These are phyloP conservation scores for Typhlichthys eigenmanni DNA, from an alignment of 2,797 vertebrate species.

Conservation along the genomic window DNA sequence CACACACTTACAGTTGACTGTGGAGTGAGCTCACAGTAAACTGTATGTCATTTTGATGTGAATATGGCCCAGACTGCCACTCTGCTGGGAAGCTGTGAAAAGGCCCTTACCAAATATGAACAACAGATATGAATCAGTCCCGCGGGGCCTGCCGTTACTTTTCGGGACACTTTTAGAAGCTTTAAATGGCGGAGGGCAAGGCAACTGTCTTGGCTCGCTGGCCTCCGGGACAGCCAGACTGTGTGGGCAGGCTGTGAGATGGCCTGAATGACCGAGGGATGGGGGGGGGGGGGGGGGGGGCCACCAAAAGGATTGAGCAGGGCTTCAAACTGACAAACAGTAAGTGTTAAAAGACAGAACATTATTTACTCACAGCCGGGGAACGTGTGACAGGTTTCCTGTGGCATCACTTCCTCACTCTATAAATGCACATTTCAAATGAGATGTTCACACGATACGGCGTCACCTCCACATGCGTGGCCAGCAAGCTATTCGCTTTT, in stretches of 20 bases:
- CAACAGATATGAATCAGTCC: constrained; percentile 54
- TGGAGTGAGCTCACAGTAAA: constrained; percentile 51
- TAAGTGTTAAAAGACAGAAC: constrained; percentile 67
- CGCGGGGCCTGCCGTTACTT: constrained; percentile 23
- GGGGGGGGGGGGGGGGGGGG: constrained; percentile 32
- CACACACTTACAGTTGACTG: constrained; percentile 18
- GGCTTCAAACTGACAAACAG: constrained; percentile 63
- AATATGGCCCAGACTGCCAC: constrained; percentile 22
- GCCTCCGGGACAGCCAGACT: too few relatives aligned
- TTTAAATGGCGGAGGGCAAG: too few relatives aligned
- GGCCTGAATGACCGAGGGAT: constrained; percentile 17
- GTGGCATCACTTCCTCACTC: constrained; percentile 62
- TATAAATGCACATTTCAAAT: constrained; percentile 78
- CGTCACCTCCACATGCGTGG: constrained; percentile 39
- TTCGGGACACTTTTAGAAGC: constrained; percentile 20
- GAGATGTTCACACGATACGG: constrained; percentile 60
- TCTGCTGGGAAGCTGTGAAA: constrained; percentile 38
- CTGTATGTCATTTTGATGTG: constrained; percentile 36
- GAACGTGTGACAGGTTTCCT: constrained; percentile 69
- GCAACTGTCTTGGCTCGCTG: too few relatives aligned
- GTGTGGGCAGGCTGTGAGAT: constrained; percentile 17
- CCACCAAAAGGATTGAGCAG: constrained; percentile 62
- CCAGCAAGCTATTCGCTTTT: constrained; percentile 30
- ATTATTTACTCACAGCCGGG: constrained; percentile 69
- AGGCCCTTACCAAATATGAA: constrained; percentile 62